Evolutionary conservation across 2,888 invertebrate genomes (phyloP).

Genomic region (Volucella bombylans): DNA sequence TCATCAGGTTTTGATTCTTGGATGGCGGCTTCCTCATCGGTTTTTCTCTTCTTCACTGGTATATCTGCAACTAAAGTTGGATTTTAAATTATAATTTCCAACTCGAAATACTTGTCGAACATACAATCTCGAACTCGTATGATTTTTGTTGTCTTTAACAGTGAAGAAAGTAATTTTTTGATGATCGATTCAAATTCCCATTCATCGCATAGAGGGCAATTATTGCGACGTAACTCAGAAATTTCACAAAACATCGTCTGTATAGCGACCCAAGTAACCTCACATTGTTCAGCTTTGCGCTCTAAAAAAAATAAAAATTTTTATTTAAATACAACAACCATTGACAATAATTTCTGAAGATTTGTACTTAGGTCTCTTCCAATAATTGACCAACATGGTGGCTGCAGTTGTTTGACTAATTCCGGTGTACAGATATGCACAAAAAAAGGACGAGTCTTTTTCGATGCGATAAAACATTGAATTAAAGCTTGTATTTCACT

Average conservation of each 20-base stretch:
- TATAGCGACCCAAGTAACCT: conserved; percentile 79
- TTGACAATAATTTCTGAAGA: neutral
- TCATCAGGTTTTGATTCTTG: too few relatives aligned
- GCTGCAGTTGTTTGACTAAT: neutral
- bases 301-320: conserved; percentile 43
- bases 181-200: conserved; percentile 80
- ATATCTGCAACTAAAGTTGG: too few relatives aligned
- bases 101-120: neutral
- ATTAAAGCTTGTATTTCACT: conserved; percentile 46
- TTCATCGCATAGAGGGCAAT: conserved; percentile 78
- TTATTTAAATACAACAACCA: neutral
- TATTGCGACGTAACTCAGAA: conserved; percentile 76
- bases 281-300: conserved; percentile 76
- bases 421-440: conserved; percentile 29
- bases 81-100: too few relatives aligned
- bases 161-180: conserved; percentile 72
- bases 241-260: conserved; percentile 78
- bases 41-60: too few relatives aligned
- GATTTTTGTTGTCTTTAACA: conserved; percentile 8
- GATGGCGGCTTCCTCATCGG: too few relatives aligned
- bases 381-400: conserved; percentile 34
- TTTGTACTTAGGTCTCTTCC: conserved; percentile 36
- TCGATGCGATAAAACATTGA: conserved; percentile 33
- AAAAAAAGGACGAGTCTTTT: conserved; percentile 47
- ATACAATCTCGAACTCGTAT: conserved; percentile 6